Evolutionary conservation across 2,113 vertebrate species (phyloP).

Genomic region (Neodontobutis hainanensis): DNA sequence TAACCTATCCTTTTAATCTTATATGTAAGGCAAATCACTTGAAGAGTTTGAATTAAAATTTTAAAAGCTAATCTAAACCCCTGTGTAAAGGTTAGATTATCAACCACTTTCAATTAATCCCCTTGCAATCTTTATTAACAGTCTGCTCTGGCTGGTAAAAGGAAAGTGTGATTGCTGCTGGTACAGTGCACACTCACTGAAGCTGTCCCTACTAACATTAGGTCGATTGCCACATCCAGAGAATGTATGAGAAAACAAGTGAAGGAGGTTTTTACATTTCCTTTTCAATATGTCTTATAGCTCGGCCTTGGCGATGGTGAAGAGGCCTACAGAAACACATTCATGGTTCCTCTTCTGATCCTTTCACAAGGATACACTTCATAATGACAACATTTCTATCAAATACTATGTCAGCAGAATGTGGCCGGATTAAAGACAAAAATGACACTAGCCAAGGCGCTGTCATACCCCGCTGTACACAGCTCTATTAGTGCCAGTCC

Average conservation of each 20-base stretch:
- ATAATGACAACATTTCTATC: slow-evolving; percentile 33
- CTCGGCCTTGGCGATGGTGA: slow-evolving; percentile 28
- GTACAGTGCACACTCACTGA: too few relatives aligned
- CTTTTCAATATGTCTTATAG: slow-evolving; percentile 32
- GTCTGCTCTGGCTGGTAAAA: background rate
- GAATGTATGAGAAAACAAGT: slow-evolving; percentile 15
- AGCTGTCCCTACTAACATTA: slow-evolving; percentile 14
- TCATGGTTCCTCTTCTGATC: background rate
- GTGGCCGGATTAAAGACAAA: slow-evolving; percentile 44
- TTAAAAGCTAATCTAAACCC: too few relatives aligned
- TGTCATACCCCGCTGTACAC: slow-evolving; percentile 31
- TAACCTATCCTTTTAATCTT: too few relatives aligned
- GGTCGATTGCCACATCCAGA: slow-evolving; percentile 24
- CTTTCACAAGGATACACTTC: slow-evolving; percentile 24
- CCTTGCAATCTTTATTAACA: slow-evolving; percentile 9
- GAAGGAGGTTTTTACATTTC: slow-evolving; percentile 13
- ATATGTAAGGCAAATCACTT: too few relatives aligned
- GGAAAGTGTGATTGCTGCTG: slow-evolving; percentile 3
- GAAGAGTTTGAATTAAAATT: too few relatives aligned
- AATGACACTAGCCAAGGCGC: slow-evolving; percentile 21
- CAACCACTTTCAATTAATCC: background rate
- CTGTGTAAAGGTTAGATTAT: too few relatives aligned
- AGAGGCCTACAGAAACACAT: slow-evolving; percentile 26
- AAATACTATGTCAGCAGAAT: slow-evolving; percentile 39
- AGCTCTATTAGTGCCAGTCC: background rate